A percentile compares a stretch with the other conserved stretches of the same genome.
Evolutionary conservation across 2,797 vertebrate species (phyloP).

Genomic region (Loris lydekkerianus): DNA sequence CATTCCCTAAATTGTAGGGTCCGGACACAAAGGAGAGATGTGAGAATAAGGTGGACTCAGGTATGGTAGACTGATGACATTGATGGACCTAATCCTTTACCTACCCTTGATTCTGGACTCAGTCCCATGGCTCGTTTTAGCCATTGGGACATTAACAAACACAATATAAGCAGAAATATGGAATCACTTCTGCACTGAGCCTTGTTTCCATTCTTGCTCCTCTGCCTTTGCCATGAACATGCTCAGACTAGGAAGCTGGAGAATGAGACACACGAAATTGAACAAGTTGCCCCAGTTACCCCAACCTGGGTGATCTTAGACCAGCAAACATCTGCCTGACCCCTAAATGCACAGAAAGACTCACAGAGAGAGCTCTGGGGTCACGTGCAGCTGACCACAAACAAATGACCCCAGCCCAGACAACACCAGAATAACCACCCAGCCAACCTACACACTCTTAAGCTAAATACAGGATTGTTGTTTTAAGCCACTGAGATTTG

Average conservation of each 20-base stretch:
- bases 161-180: not conserved
- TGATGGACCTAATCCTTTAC: not conserved
- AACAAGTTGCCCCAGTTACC: not conserved
- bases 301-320: not conserved
- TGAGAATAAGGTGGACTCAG: not conserved
- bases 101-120: not conserved
- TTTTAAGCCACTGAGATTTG: slow-evolving; percentile 14
- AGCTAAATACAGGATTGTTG: slow-evolving; percentile 15
- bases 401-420: not conserved
- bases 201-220: not conserved
- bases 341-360: not conserved
- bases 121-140: not conserved
- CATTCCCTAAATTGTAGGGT: not conserved
- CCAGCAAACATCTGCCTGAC: not conserved
- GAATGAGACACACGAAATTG: not conserved
- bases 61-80: not conserved
- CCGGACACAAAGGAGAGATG: not conserved
- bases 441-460: not conserved
- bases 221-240: not conserved
- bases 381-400: not conserved
- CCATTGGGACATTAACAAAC: not conserved
- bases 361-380: not conserved
- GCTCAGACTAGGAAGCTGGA: not conserved
- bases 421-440: not conserved
- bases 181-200: not conserved